These are phyloP conservation scores for Zeugodacus cucurbitae DNA, from an alignment of 1,140 invertebrate species.

Conservation along the genomic window DNA sequence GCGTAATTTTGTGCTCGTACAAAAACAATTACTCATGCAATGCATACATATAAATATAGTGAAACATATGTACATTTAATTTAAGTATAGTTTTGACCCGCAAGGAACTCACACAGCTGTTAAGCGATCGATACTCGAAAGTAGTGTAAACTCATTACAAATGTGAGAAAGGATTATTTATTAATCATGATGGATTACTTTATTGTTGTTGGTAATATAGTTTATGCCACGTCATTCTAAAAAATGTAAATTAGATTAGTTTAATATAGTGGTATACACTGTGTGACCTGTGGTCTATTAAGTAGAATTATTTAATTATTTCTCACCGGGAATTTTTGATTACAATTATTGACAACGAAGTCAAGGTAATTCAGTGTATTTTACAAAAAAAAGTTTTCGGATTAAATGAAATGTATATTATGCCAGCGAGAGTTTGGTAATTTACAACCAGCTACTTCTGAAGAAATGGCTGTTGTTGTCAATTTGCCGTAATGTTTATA, in stretches of 20 bases:
- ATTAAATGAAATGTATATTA: neutral
- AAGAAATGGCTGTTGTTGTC: neutral
- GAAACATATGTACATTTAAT: neutral
- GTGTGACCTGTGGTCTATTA: no score
- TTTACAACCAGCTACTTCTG: neutral
- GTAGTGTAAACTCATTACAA: no score
- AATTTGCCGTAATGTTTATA: conserved; percentile 13
- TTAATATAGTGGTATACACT: no score
- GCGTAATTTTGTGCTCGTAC: neutral
- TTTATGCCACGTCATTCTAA: no score
- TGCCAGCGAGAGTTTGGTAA: neutral
- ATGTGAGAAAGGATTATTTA: no score
- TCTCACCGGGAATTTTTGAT: neutral
- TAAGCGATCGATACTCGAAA: neutral
- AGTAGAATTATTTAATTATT: neutral
- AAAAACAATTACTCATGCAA: neutral
- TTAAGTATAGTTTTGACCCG: neutral
- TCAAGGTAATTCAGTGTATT: neutral
- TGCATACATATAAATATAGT: neutral
- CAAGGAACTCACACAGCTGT: neutral
- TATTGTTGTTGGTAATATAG: no score
- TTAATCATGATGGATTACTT: no score
- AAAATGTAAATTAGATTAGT: no score
- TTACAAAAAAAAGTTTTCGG: neutral
- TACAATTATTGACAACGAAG: neutral